Conservation (phyloP, 1,140 invertebrate species). For the Caenorhabditis latens region DNA sequence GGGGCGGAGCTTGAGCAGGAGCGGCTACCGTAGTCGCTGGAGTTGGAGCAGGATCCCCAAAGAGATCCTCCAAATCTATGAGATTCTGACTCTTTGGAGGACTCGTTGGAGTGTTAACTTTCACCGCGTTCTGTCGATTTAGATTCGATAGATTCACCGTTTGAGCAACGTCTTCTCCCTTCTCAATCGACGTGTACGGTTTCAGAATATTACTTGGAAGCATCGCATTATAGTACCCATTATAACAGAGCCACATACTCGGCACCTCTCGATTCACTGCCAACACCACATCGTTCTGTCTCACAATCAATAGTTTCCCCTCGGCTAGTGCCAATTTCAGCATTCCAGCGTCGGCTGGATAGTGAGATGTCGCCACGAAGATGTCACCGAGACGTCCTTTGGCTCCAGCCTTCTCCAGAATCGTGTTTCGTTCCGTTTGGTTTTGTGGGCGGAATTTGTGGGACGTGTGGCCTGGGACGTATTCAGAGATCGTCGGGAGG, state of each 20-base stretch:
- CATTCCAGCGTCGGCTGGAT: neutral
- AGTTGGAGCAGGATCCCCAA: neutral
- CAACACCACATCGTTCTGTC: constrained; percentile 5
- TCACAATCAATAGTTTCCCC: constrained; percentile 22
- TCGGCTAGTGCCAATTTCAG: neutral
- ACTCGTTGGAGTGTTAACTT: neutral
- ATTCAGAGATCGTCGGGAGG: neutral
- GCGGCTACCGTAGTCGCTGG: neutral
- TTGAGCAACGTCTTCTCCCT: neutral
- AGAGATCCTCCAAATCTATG: constrained; percentile 19
- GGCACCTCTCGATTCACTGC: constrained; percentile 31
- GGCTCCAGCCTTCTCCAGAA: constrained; percentile 21
- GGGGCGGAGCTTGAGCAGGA: neutral
- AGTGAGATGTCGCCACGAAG: constrained; percentile 11
- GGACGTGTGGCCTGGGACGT: neutral
- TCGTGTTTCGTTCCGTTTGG: constrained; percentile 10
- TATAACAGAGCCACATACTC: constrained; percentile 56
- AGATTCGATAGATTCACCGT: neutral
- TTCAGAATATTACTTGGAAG: constrained; percentile 54
- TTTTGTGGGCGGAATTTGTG: constrained; percentile 20
- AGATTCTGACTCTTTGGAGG: constrained; percentile 50
- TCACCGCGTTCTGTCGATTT: neutral
- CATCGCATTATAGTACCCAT: constrained; percentile 61
- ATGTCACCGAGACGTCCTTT: neutral
- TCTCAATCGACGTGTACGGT: constrained; percentile 46